phyloP scores from a whole-genome alignment of 2,888 invertebrate genomes.

The Trisateles emortualis region DNA sequence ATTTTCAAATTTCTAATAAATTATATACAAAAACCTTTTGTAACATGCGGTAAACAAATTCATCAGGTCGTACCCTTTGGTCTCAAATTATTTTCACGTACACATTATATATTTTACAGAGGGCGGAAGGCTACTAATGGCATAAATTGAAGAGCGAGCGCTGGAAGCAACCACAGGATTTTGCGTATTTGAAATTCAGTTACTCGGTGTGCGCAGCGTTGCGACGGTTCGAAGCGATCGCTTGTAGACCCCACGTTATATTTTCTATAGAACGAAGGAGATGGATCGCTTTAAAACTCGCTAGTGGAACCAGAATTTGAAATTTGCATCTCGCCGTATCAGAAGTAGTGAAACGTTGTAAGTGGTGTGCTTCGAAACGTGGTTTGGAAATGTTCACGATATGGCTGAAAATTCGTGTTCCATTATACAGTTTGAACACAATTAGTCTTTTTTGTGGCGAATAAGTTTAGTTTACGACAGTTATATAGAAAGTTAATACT shows the following conservation, averaged over 20 bases:
- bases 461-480: no score
- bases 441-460: slow-evolving; percentile 31
- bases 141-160: slow-evolving; percentile 79
- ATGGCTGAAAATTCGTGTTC: slow-evolving; percentile 20
- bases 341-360: slow-evolving; percentile 50
- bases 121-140: slow-evolving; percentile 77
- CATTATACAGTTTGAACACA: slow-evolving; percentile 19
- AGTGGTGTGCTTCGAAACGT: slow-evolving; percentile 36
- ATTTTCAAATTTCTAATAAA: slow-evolving; percentile 37
- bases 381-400: slow-evolving; percentile 31
- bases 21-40: slow-evolving; percentile 44
- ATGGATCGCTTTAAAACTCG: slow-evolving; percentile 68
- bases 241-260: slow-evolving; percentile 56
- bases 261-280: slow-evolving; percentile 66
- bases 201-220: slow-evolving; percentile 64
- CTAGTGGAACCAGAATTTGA: slow-evolving; percentile 63
- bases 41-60: slow-evolving; percentile 59
- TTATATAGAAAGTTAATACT: no score
- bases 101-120: slow-evolving; percentile 66
- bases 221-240: slow-evolving; percentile 67
- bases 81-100: slow-evolving; percentile 62
- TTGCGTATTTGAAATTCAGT: slow-evolving; percentile 82
- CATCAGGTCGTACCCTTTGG: slow-evolving; percentile 58
- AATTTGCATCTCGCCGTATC: slow-evolving; percentile 64
- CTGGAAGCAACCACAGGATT: slow-evolving; percentile 75